Evolutionary conservation across 2,888 invertebrate genomes (phyloP).

Genomic region (Arge pagana): DNA sequence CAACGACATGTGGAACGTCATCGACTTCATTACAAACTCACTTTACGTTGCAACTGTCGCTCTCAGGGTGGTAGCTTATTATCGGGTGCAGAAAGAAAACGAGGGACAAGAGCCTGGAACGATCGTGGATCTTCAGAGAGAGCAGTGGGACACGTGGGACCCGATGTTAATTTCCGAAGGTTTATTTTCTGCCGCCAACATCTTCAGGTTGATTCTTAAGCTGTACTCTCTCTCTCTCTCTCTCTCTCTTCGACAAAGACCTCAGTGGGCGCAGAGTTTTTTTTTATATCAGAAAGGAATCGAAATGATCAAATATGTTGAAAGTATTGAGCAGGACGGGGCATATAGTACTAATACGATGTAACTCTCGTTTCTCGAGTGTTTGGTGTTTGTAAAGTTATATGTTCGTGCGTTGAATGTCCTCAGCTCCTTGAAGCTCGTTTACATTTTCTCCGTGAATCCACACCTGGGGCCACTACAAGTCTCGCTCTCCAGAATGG

Average conservation of each 20-base stretch:
- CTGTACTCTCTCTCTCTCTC: not conserved
- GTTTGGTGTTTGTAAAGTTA: not conserved
- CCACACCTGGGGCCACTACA: constrained; percentile 95
- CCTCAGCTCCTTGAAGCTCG: constrained; percentile 89
- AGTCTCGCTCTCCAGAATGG: constrained; percentile 93
- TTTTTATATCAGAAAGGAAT: no score
- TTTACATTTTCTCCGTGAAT: constrained; percentile 97
- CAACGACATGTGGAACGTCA: constrained; percentile 99
- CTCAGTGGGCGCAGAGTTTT: no score
- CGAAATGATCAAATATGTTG: no score
- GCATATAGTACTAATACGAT: no score
- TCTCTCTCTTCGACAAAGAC: not conserved
- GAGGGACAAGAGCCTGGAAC: constrained; percentile 67
- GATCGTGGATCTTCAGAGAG: constrained; percentile 73
- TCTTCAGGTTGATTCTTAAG: constrained; percentile 69
- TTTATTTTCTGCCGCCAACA: constrained; percentile 97
- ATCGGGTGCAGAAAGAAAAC: constrained; percentile 86
- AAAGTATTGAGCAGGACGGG: not conserved
- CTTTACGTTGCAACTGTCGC: constrained; percentile 97
- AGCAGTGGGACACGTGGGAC: constrained; percentile 98
- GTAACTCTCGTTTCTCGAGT: no score
- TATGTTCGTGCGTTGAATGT: constrained; percentile 28
- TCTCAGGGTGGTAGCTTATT: constrained; percentile 90
- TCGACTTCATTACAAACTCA: constrained; percentile 98
- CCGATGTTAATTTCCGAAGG: constrained; percentile 96